Evolutionary conservation across 1,140 invertebrate genomes (phyloP).

Genomic region (Cydia strobilella): DNA sequence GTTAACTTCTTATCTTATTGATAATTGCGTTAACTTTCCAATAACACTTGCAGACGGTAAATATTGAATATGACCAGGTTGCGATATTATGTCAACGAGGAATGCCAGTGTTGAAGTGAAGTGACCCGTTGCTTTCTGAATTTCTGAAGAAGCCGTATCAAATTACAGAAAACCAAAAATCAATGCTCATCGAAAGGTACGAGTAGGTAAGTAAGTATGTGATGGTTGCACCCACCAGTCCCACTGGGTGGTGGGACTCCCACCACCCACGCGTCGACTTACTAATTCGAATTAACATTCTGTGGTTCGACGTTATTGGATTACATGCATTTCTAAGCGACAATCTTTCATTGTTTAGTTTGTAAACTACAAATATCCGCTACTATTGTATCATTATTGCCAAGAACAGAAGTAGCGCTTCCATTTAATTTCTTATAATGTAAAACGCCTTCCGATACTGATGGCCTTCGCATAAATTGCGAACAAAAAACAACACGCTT

Average conservation of each 20-base stretch:
- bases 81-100: conserved; percentile 20
- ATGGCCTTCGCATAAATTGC: background rate
- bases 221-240: background rate
- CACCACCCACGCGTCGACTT: conserved; percentile 8
- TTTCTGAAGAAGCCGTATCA: conserved; percentile 6
- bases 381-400: too few relatives aligned
- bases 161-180: conserved; percentile 18
- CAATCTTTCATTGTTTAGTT: background rate
- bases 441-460: too few relatives aligned
- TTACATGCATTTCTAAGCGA: background rate
- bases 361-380: too few relatives aligned
- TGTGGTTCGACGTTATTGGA: background rate
- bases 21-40: conserved; percentile 26
- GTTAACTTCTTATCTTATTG: conserved; percentile 28
- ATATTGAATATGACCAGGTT: conserved; percentile 19
- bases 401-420: too few relatives aligned
- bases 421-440: too few relatives aligned
- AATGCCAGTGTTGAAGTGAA: conserved; percentile 19
- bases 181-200: background rate
- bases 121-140: conserved; percentile 3
- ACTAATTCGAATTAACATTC: conserved; percentile 32
- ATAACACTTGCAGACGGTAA: conserved; percentile 16
- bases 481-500: background rate
- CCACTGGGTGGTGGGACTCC: too few relatives aligned
- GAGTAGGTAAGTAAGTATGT: conserved; percentile 19